Evolutionary conservation across 2,888 invertebrate genomes (phyloP).

Genomic region (Ecdyonurus torrentis): DNA sequence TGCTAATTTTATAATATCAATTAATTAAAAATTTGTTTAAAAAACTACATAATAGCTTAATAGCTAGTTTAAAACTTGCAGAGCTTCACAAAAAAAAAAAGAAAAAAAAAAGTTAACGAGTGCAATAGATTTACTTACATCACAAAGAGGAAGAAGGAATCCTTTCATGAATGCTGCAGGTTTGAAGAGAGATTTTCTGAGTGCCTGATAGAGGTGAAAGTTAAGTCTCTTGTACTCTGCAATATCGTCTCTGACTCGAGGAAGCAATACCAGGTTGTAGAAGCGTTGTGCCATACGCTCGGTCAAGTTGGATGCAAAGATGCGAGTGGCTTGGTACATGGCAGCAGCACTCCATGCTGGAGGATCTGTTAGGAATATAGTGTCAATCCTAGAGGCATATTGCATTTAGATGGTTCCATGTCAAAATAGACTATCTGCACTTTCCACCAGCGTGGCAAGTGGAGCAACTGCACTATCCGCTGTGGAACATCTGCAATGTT

Average conservation of each 20-base stretch:
- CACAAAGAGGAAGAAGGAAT: slow-evolving; percentile 41
- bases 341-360: slow-evolving; percentile 96
- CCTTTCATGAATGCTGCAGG: slow-evolving; percentile 98
- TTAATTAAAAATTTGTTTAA: no score
- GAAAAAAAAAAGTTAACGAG: no score
- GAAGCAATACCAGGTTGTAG: slow-evolving; percentile 82
- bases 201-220: slow-evolving; percentile 88
- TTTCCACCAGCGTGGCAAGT: no score
- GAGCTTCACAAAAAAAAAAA: no score
- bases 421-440: no score
- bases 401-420: no score
- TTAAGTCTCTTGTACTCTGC: slow-evolving; percentile 89
- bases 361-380: slow-evolving; percentile 54
- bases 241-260: slow-evolving; percentile 86
- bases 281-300: slow-evolving; percentile 94
- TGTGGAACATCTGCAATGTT: no score
- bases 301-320: slow-evolving; percentile 93
- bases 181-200: slow-evolving; percentile 86
- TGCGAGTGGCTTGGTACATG: slow-evolving; percentile 88
- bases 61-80: no score
- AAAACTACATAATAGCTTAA: no score
- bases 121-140: slow-evolving; percentile 38
- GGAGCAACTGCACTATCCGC: no score
- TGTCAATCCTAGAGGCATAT: no score
- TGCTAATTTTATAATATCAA: no score